These are phyloP conservation scores for Stigmatopora argus DNA, from an alignment of 2,113 vertebrate species.

Conservation along the genomic window DNA sequence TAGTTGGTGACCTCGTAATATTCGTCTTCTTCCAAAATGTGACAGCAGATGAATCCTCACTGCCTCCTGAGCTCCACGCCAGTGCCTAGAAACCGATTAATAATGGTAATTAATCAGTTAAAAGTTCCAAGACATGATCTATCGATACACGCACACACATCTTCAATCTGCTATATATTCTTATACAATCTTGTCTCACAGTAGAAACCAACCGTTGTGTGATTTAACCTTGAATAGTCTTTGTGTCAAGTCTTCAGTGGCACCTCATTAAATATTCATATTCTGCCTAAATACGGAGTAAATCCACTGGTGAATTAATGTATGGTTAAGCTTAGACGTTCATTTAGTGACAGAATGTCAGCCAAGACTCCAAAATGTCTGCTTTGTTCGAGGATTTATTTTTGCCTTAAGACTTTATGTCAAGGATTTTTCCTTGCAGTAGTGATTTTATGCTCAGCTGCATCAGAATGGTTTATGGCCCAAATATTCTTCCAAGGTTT, in stretches of 20 bases:
- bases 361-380: constrained; percentile 31
- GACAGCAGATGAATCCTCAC: too few species aligned
- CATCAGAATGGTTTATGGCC: constrained; percentile 42
- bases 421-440: constrained; percentile 30
- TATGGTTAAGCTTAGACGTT: background rate
- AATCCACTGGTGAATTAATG: constrained; percentile 8
- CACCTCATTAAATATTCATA: background rate
- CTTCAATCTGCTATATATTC: background rate
- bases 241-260: background rate
- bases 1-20: too few species aligned
- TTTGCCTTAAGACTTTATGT: constrained; percentile 27
- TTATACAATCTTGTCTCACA: constrained; percentile 18
- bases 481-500: constrained; percentile 30
- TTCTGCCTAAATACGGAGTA: constrained; percentile 1
- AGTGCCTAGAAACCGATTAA: too few species aligned
- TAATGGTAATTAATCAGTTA: too few species aligned
- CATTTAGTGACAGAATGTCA: constrained; percentile 1
- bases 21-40: too few species aligned
- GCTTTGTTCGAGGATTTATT: constrained; percentile 40
- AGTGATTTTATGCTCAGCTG: constrained; percentile 39
- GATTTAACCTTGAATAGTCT: background rate
- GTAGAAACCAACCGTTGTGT: background rate
- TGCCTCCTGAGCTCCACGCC: too few species aligned
- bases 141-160: too few species aligned
- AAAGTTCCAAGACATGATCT: too few species aligned